Conservation (phyloP, 2,888 invertebrate species). For the Xylophagus ater region DNA sequence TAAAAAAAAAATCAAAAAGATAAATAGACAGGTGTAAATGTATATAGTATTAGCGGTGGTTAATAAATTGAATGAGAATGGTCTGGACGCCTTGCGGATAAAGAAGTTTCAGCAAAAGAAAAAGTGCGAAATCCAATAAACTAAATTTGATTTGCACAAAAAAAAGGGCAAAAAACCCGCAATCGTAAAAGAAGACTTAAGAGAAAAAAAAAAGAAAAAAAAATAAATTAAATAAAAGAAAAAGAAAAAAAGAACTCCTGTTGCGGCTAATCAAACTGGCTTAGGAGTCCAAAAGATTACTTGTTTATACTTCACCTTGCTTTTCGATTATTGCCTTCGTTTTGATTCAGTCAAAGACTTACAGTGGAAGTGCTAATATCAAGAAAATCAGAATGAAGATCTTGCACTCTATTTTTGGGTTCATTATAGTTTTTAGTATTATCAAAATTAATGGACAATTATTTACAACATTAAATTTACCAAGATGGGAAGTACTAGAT, state of each 20-base stretch:
- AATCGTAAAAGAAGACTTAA: no score
- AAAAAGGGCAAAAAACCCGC: no score
- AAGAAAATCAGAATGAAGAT: slow-evolving; percentile 5
- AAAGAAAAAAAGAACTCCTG: slow-evolving; percentile 5
- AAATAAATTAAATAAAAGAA: no score
- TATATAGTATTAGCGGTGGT: no score
- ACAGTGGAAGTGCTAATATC: slow-evolving; percentile 11
- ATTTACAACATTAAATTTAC: slow-evolving; percentile 19
- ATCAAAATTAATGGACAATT: slow-evolving; percentile 14
- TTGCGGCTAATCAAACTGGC: slow-evolving; percentile 1
- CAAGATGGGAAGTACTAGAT: slow-evolving; percentile 13
- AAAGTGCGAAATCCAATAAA: no score
- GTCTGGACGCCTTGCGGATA: no score
- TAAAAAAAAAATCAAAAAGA: no score
- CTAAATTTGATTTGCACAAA: no score
- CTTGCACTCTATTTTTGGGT: slow-evolving; percentile 2
- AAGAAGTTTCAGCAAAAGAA: no score
- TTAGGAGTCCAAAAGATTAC: slow-evolving; percentile 8
- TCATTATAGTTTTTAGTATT: background rate
- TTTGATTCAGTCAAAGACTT: slow-evolving; percentile 12
- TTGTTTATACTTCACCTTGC: slow-evolving; percentile 5
- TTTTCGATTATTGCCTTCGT: background rate
- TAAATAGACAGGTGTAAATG: no score
- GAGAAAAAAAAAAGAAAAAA: no score
- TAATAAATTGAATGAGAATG: no score